Percentiles rank a stretch among this genome's conserved stretches.
phyloP scores from a whole-genome alignment of 1,140 invertebrate genomes.

The Scaptodrosophila lebanonensis region DNA sequence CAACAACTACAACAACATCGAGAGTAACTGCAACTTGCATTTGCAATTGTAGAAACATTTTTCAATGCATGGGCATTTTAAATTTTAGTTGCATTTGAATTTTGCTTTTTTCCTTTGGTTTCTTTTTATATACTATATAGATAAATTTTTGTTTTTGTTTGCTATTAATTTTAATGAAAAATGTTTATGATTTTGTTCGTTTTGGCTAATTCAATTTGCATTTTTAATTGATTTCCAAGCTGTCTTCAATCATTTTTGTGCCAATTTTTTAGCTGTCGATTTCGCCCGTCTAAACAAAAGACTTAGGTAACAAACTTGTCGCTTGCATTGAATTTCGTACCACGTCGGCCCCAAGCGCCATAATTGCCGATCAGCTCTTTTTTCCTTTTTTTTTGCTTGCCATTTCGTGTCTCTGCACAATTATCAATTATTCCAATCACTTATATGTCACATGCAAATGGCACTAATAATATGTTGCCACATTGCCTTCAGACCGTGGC shows the following conservation, averaged over 20 bases:
- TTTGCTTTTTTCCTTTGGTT: slow-evolving; percentile 24
- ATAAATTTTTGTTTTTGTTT: slow-evolving; percentile 23
- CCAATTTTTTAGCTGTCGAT: not conserved
- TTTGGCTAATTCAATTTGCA: slow-evolving; percentile 49
- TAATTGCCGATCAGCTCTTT: too few relatives aligned
- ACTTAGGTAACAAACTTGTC: slow-evolving; percentile 51
- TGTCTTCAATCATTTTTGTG: slow-evolving; percentile 5
- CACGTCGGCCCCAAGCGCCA: too few relatives aligned
- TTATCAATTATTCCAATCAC: slow-evolving; percentile 74
- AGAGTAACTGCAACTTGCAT: too few relatives aligned
- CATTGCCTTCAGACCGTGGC: slow-evolving; percentile 26
- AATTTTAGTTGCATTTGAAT: slow-evolving; percentile 25
- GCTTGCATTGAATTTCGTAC: slow-evolving; percentile 21
- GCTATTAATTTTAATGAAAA: slow-evolving; percentile 36
- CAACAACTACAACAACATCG: slow-evolving; percentile 42
- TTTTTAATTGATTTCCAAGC: slow-evolving; percentile 38
- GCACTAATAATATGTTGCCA: slow-evolving; percentile 37
- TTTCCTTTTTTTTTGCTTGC: too few relatives aligned
- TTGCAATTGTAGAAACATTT: slow-evolving; percentile 70
- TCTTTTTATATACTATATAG: slow-evolving; percentile 16
- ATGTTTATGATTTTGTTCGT: slow-evolving; percentile 36
- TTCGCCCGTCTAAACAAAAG: slow-evolving; percentile 24
- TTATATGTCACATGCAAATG: slow-evolving; percentile 71
- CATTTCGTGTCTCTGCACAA: slow-evolving; percentile 65
- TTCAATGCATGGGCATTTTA: slow-evolving; percentile 26